phyloP scores from a whole-genome alignment of 2,113 vertebrate species.

The Bufo gargarizans region DNA sequence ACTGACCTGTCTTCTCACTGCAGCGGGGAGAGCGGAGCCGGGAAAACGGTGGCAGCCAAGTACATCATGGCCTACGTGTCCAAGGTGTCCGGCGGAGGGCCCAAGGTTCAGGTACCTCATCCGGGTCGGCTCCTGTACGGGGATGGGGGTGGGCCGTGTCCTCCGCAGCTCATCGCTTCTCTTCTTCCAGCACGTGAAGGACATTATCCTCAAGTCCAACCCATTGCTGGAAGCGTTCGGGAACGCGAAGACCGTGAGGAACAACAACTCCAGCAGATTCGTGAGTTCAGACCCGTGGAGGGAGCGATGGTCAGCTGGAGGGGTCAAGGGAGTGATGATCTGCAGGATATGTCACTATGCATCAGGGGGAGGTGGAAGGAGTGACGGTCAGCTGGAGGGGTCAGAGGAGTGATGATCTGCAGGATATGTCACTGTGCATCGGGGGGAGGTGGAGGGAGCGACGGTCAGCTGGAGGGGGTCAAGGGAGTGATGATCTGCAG shows the following conservation, averaged over 20 bases:
- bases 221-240: conserved; percentile 80
- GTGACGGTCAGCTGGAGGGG: not conserved
- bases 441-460: not conserved
- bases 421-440: too few relatives aligned
- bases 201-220: conserved; percentile 85
- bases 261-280: conserved; percentile 86
- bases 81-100: conserved; percentile 80
- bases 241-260: not conserved
- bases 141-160: not conserved
- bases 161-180: not conserved
- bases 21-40: conserved; percentile 82
- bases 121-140: not conserved
- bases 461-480: too few relatives aligned
- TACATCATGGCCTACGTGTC: conserved; percentile 85
- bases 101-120: conserved; percentile 77
- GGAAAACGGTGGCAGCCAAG: conserved; percentile 82
- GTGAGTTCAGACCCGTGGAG: conserved; percentile 66
- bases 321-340: not conserved
- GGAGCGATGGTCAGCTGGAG: not conserved
- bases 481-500: not conserved
- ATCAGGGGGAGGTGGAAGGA: not conserved
- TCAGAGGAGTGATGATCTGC: not conserved
- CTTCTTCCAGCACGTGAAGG: conserved; percentile 76
- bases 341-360: too few relatives aligned
- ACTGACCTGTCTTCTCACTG: not conserved